Conservation (phyloP, 1,140 invertebrate genomes). For the Episyrphus balteatus region DNA sequence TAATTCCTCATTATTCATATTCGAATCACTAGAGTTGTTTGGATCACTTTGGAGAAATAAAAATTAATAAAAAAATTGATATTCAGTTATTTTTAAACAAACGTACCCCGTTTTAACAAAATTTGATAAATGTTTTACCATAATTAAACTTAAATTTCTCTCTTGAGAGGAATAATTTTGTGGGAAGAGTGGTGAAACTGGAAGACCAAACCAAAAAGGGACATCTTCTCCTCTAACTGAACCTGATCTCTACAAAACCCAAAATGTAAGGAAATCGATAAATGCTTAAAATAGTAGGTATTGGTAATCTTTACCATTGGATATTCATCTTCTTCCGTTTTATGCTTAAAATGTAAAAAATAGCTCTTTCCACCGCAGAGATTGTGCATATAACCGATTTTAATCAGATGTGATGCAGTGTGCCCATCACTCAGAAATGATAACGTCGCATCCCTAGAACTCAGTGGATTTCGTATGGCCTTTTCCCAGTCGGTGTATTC, state of each 20-base stretch:
- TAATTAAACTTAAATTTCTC: slow-evolving; percentile 56
- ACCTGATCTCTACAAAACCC: slow-evolving; percentile 52
- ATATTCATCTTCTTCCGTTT: slow-evolving; percentile 60
- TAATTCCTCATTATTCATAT: too few species aligned
- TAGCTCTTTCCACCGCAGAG: slow-evolving; percentile 65
- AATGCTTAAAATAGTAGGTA: neutral
- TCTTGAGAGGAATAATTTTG: slow-evolving; percentile 64
- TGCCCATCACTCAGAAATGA: slow-evolving; percentile 77
- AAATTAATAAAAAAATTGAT: neutral
- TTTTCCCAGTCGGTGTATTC: slow-evolving; percentile 90
- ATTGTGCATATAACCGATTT: slow-evolving; percentile 69
- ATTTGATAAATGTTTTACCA: slow-evolving; percentile 73
- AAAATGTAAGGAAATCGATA: slow-evolving; percentile 12
- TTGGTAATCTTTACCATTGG: slow-evolving; percentile 48
- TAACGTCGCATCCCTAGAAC: slow-evolving; percentile 61
- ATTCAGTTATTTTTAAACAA: neutral
- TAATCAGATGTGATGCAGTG: slow-evolving; percentile 69
- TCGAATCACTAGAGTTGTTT: slow-evolving; percentile 14
- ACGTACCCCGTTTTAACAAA: slow-evolving; percentile 72
- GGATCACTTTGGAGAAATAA: slow-evolving; percentile 19
- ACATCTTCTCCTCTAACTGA: slow-evolving; percentile 89
- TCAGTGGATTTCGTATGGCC: slow-evolving; percentile 60
- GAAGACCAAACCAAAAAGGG: slow-evolving; percentile 85
- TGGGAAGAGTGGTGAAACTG: slow-evolving; percentile 55
- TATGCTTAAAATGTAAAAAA: slow-evolving; percentile 81